Percentiles rank a stretch among this genome's conserved stretches.
Conservation (phyloP, 2,797 vertebrate species). For the Sebastes kiyomatsui region DNA sequence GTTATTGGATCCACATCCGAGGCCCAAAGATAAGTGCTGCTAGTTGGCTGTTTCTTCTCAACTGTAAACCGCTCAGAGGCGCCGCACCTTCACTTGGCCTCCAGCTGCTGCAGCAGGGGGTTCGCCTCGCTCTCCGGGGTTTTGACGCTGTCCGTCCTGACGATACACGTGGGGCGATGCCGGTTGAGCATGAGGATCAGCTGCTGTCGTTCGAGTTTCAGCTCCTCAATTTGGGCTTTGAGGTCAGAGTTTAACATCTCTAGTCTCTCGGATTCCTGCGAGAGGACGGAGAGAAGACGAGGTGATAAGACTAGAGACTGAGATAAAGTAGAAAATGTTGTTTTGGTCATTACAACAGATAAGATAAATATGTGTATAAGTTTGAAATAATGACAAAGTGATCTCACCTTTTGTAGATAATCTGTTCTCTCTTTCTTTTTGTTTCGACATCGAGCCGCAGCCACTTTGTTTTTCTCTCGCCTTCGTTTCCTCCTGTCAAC, state of each 20-base stretch:
- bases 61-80: conserved; percentile 54
- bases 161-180: conserved; percentile 96
- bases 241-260: conserved; percentile 96
- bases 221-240: conserved; percentile 96
- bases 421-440: conserved; percentile 98
- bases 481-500: conserved; percentile 94
- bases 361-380: background rate
- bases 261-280: conserved; percentile 93
- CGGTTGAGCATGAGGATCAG: conserved; percentile 96
- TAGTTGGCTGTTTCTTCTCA: conserved; percentile 63
- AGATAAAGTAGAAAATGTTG: background rate
- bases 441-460: conserved; percentile 96
- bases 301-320: too few species aligned
- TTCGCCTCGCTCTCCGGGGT: conserved; percentile 90
- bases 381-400: background rate
- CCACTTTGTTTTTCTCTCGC: conserved; percentile 98
- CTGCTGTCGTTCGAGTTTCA: conserved; percentile 95
- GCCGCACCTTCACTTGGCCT: conserved; percentile 84
- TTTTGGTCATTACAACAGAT: background rate
- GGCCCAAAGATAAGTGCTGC: conserved; percentile 77
- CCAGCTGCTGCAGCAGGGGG: conserved; percentile 90
- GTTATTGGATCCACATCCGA: conserved; percentile 47
- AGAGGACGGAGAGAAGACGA: background rate
- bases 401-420: conserved; percentile 92
- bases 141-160: conserved; percentile 93